Conservation (phyloP, 2,113 vertebrate genomes). For the Callospermophilus lateralis region DNA sequence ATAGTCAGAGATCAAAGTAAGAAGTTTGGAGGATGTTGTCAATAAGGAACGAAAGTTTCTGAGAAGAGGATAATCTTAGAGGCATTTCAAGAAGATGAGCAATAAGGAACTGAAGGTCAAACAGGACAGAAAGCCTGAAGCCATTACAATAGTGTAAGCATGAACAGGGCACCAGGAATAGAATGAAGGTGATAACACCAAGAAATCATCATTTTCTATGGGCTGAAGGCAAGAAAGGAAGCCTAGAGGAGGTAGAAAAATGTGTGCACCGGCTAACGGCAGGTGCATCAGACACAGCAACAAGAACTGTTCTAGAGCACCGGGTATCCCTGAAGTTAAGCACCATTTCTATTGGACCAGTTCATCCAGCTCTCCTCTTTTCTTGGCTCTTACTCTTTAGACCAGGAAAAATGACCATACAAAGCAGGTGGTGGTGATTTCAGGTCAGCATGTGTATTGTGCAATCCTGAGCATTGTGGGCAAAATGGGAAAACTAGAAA, state of each 20-base stretch:
- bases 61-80: neutral
- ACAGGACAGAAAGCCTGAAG: neutral
- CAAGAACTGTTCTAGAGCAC: neutral
- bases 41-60: neutral
- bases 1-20: neutral
- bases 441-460: fast-evolving
- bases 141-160: fast-evolving
- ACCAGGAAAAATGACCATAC: neutral
- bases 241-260: neutral
- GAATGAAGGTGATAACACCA: neutral
- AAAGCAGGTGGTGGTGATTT: neutral
- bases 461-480: neutral
- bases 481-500: neutral
- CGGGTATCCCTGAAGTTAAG: no score
- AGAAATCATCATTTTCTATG: neutral
- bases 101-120: neutral
- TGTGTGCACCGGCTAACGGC: neutral
- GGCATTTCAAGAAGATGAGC: neutral
- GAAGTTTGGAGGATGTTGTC: fast-evolving
- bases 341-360: neutral
- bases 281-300: neutral
- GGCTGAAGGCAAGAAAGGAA: neutral
- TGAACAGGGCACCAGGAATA: neutral
- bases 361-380: neutral
- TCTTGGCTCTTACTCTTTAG: neutral